Evolutionary conservation across 2,888 invertebrate genomes (phyloP).

Genomic region (Cheilosia pagana): DNA sequence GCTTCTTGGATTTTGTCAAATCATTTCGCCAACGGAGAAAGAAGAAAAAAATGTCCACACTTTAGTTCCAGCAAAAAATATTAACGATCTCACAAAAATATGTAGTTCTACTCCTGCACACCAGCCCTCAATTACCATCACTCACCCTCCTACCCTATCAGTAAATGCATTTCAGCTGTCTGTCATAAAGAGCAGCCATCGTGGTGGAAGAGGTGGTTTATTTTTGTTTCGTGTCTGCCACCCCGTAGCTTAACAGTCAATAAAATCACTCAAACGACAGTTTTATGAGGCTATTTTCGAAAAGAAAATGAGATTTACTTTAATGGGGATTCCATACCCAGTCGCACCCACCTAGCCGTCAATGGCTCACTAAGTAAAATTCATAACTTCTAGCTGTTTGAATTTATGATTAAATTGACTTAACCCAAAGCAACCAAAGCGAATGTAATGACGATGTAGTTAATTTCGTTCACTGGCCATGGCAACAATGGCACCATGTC

Average conservation of each 20-base stretch:
- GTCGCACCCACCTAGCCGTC: neutral
- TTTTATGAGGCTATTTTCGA: conserved; percentile 55
- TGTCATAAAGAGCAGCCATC: conserved; percentile 20
- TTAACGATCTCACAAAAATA: conserved; percentile 5
- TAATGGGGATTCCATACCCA: conserved; percentile 31
- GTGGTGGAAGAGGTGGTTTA: conserved; percentile 19
- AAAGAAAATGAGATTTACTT: conserved; percentile 56
- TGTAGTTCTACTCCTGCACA: conserved; percentile 15
- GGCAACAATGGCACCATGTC: conserved; percentile 3
- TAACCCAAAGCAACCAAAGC: neutral
- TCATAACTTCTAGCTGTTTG: conserved; percentile 46
- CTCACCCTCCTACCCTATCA: neutral
- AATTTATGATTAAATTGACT: conserved; percentile 47
- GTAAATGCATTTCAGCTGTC: conserved; percentile 53
- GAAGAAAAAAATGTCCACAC: neutral
- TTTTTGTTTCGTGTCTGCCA: conserved; percentile 4
- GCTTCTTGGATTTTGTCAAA: conserved; percentile 18
- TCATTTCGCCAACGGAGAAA: neutral
- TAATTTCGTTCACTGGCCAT: conserved; percentile 16
- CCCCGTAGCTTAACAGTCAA: conserved; percentile 56
- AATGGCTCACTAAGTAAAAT: conserved; percentile 30
- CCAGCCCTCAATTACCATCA: conserved; percentile 14
- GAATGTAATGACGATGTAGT: conserved; percentile 23
- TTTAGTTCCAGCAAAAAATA: conserved; percentile 24
- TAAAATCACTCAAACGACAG: conserved; percentile 57